These are phyloP conservation scores for Dasypus novemcinctus DNA, from an alignment of 2,113 vertebrate species.

Conservation along the genomic window DNA sequence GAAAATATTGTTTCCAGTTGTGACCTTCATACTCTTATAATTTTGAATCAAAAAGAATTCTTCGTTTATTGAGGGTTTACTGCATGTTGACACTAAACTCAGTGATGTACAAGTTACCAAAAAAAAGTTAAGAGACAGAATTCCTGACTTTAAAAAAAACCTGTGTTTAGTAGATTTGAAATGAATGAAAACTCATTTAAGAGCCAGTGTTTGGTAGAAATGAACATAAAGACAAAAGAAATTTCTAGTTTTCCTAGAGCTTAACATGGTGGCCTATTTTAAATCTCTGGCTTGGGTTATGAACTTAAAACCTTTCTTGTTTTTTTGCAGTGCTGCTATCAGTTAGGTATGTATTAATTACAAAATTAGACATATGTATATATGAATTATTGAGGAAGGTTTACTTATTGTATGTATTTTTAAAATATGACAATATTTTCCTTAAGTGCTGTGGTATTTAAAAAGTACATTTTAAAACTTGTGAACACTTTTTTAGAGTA, in stretches of 20 bases:
- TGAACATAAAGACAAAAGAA: conserved; percentile 18
- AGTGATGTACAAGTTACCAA: not conserved
- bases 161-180: not conserved
- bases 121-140: not conserved
- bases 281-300: not conserved
- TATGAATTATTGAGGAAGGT: not conserved
- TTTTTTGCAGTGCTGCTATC: not conserved
- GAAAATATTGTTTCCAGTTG: not conserved
- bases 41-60: conserved; percentile 17
- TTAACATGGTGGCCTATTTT: not conserved
- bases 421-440: not conserved
- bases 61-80: conserved; percentile 26
- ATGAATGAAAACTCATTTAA: conserved; percentile 39
- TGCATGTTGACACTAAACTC: conserved; percentile 11
- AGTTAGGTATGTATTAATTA: not conserved
- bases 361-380: not conserved
- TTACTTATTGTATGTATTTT: conserved; percentile 3
- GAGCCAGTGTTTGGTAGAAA: not conserved
- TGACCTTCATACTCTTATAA: not conserved
- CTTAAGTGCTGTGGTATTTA: conserved; percentile 15
- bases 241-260: not conserved
- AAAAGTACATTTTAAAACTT: conserved; percentile 14
- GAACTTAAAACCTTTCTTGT: not conserved
- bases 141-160: not conserved
- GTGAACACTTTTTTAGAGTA: not conserved